Base-by-base conservation (phyloP, 2,888 invertebrate species). In the Chrysina gloriosa region DNA sequence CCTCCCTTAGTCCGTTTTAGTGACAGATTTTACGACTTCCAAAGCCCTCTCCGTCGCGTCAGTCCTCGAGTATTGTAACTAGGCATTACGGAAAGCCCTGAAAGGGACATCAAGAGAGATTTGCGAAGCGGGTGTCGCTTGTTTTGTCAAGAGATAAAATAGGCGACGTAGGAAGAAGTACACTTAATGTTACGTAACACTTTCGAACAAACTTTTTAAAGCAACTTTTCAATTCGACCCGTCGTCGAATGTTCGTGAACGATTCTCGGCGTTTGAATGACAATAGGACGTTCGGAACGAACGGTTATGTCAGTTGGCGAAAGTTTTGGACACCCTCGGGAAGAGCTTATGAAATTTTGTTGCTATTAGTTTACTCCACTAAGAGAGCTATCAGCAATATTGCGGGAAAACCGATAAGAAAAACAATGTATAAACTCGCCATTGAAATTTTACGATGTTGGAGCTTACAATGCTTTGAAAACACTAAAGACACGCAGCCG, bases 131-230 rank as follows among this genome's bases (percentile, higher is more conserved):
- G 58, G 58, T 58, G 58, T 58, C 39, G 58, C 58, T 58, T 58
- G 39, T 58, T 58, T 58, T 58, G 58, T 58, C 58, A 58, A 58
- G 58, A 39, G 39, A 58, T 58, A 58, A 58, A 58, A 58, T n/a
- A n/a, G 58, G 25, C 3, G 11, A 11, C 48, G 48, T 11, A 9
- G 48, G 27, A 27, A n/a, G 31, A 54, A 39, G 34, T 36, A 42
- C 58, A 39, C 58, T 58, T 58, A 39, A 58, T 58, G 58, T 39
- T 58, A 39, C 36, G 58, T 34, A 58, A 58, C 58, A 58, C 58
- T 58, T 58, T 58, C 39, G 23, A 58, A 58, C 39, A 39, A 58
- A 58, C 39, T 58, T 58, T 58, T 39, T 58, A 39, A 58, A 58
- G 25, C 39, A 58, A 58, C 58, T 58, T 58, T 58, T 58, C 58